Conservation (phyloP, 1,140 invertebrate genomes). For the Cotesia chilonis region DNA sequence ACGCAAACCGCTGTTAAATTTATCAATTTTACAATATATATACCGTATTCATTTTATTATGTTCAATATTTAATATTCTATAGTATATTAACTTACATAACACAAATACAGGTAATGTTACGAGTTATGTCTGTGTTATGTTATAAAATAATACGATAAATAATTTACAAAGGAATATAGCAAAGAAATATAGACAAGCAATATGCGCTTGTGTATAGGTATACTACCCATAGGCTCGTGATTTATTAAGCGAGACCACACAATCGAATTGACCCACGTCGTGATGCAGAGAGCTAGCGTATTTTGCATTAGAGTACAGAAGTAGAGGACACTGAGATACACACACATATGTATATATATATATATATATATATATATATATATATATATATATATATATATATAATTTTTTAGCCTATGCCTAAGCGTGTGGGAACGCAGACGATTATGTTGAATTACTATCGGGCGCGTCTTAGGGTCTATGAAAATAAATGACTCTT, state of each 20-base stretch:
- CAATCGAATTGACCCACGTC: constrained; percentile 28
- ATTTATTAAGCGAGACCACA: constrained; percentile 29
- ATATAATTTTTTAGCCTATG: no score
- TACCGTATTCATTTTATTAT: no score
- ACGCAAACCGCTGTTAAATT: no score
- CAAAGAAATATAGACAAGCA: background rate
- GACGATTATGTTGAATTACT: constrained; percentile 42
- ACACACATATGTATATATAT: background rate
- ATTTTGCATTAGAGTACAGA: constrained; percentile 8
- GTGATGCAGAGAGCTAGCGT: constrained; percentile 14
- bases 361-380: no score
- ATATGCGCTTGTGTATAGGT: constrained; percentile 6
- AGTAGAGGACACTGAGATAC: constrained; percentile 27
- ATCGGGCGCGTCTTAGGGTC: constrained; percentile 37
- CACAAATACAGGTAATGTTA: no score
- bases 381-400: no score
- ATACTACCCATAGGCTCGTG: background rate
- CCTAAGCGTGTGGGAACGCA: constrained; percentile 39
- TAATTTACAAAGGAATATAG: background rate
- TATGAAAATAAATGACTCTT: constrained; percentile 21
- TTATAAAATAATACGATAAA: background rate
- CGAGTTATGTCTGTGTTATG: no score
- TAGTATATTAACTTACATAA: no score
- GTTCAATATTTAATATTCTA: no score
- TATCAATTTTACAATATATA: no score